phyloP scores from a whole-genome alignment of 2,797 vertebrate species.

The Eutrigla gurnardus region DNA sequence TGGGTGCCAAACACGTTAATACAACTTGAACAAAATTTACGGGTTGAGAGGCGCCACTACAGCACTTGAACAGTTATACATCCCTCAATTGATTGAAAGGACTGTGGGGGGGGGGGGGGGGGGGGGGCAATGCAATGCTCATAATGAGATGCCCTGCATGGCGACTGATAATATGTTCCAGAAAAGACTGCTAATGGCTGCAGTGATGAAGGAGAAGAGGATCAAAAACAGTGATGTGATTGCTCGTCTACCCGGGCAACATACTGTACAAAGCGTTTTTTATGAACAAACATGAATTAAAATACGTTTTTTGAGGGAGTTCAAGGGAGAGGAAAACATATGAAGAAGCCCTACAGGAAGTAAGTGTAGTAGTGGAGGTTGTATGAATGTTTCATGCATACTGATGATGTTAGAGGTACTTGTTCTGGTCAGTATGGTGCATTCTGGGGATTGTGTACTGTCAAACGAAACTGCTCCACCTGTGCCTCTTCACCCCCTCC shows the following conservation, averaged over 20 bases:
- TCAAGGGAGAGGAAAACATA: slow-evolving; percentile 12
- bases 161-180: slow-evolving; percentile 50
- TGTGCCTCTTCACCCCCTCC: neutral
- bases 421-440: neutral
- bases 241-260: slow-evolving; percentile 27
- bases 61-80: slow-evolving; percentile 57
- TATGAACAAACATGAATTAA: slow-evolving; percentile 24
- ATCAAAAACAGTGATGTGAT: slow-evolving; percentile 33
- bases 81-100: slow-evolving; percentile 64
- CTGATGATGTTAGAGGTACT: neutral
- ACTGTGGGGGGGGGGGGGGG: slow-evolving; percentile 9
- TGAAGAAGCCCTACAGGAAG: neutral
- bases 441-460: too few species aligned
- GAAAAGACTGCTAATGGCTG: slow-evolving; percentile 54
- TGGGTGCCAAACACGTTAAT: slow-evolving; percentile 72
- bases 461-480: neutral
- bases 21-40: slow-evolving; percentile 71
- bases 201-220: slow-evolving; percentile 47
- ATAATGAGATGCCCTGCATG: slow-evolving; percentile 56
- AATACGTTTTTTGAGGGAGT: slow-evolving; percentile 12
- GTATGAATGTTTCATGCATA: neutral
- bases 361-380: neutral
- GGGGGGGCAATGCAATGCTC: slow-evolving; percentile 22
- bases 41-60: slow-evolving; percentile 53
- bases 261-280: slow-evolving; percentile 14